Percentiles rank a stretch among this genome's conserved stretches.
phyloP scores from a whole-genome alignment of 2,888 invertebrate genomes.

The Eulithis prunata region DNA sequence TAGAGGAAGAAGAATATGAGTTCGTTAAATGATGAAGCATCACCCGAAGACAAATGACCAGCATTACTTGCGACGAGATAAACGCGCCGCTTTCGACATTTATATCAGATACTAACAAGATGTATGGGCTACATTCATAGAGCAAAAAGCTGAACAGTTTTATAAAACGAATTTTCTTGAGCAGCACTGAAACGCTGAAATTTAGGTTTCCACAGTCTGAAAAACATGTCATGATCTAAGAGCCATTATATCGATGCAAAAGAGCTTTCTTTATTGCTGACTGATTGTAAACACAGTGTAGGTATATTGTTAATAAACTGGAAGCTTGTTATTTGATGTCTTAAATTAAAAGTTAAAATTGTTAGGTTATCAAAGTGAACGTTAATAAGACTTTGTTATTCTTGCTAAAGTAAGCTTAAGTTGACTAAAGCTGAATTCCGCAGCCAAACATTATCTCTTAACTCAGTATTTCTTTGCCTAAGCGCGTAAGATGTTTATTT shows the following conservation, averaged over 20 bases:
- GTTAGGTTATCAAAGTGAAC: neutral
- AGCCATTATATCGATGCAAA: too few species aligned
- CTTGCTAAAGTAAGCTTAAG: constrained; percentile 6
- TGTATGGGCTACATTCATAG: constrained; percentile 48
- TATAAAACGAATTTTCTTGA: constrained; percentile 9
- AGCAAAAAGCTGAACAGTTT: constrained; percentile 34
- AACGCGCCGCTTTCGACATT: constrained; percentile 67
- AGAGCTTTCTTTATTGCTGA: too few species aligned
- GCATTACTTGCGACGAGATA: constrained; percentile 72
- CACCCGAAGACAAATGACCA: constrained; percentile 66
- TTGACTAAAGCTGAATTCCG: constrained; percentile 1
- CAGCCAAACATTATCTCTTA: constrained; percentile 5
- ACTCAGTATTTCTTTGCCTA: constrained; percentile 13
- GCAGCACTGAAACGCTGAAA: too few species aligned
- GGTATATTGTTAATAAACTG: too few species aligned
- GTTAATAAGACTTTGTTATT: constrained; percentile 6
- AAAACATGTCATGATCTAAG: too few species aligned
- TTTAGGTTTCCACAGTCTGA: neutral
- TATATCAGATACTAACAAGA: constrained; percentile 65
- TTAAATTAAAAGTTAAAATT: neutral
- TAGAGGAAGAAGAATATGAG: constrained; percentile 67
- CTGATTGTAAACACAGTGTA: too few species aligned
- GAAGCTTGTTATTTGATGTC: too few species aligned
- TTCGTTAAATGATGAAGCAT: constrained; percentile 62
- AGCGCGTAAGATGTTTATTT: constrained; percentile 35